Base-by-base conservation (phyloP, 2,888 invertebrate genomes). In the Sminthurinus aureus region DNA sequence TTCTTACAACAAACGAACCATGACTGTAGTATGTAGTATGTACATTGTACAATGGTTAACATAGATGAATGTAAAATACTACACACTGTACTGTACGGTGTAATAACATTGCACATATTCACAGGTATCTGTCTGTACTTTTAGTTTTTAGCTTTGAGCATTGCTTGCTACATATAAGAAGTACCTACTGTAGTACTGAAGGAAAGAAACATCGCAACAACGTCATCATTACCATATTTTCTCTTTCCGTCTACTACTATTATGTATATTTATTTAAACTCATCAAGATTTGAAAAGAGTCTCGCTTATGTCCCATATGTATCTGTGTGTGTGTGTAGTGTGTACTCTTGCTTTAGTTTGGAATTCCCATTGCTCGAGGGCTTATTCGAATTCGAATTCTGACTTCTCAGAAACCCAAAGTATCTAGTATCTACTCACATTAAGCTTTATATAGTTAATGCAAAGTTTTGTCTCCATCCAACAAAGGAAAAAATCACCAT, bases 231-330 rank as follows among this genome's bases (percentile, higher is more conserved):
- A 81, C 74, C 81, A 81, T 81, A 81, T 98, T 92, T 95, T 96
- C 89, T 96, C 97, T 91, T 98, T 94, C 91, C 95, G 15, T 58
- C 58, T 58, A 18, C 58, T 58, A 58, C 58, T 15, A 58, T 58
- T 58, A 58, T 58, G 58, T 58, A 58, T 18, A 58, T 38, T 38
- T 38, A 38, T 38, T 38, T 38, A 38, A 4, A 38, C 38, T 38
- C 38, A 38, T 38, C 38, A 38, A 38, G 38, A 38, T 38, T 38
- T 38, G 38, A 38, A 38, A 38, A 6, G 6, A n/a, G n/a, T n/a
- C n/a, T n/a, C n/a, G 38, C 38, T 38, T 38, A 38, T 6, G 6
- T 38, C n/a, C n/a, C n/a, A n/a, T n/a, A n/a, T n/a, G n/a, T n/a
- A n/a, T n/a, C n/a, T n/a, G n/a, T n/a, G n/a, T n/a, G n/a, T n/a